phyloP scores from a whole-genome alignment of 1,140 invertebrate genomes.

The Drosophila ananassae region DNA sequence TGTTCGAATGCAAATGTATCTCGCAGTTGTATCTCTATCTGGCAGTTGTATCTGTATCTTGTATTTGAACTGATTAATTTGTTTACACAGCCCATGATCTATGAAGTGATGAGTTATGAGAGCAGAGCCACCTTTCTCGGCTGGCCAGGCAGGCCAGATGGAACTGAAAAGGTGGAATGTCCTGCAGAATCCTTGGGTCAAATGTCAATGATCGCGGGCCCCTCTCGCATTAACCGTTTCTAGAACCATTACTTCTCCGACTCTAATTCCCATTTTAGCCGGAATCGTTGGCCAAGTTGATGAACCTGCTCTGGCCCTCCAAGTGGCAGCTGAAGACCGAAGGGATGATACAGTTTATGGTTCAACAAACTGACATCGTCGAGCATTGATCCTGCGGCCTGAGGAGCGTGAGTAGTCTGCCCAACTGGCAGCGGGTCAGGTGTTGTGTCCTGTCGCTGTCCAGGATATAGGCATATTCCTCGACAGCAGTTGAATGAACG shows the following conservation, averaged over 20 bases:
- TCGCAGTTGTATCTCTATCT: conserved; percentile 53
- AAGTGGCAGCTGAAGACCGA: conserved; percentile 34
- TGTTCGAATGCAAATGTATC: conserved; percentile 61
- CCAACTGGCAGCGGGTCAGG: conserved; percentile 28
- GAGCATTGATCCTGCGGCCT: conserved; percentile 65
- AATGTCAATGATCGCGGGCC: conserved; percentile 4
- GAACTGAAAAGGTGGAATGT: too few species aligned
- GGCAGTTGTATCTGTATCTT: conserved; percentile 57
- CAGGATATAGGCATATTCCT: conserved; percentile 5
- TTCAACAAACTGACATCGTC: conserved; percentile 67
- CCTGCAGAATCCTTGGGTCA: conserved; percentile 29
- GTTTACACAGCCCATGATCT: conserved; percentile 57
- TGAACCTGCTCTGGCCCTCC: conserved; percentile 22
- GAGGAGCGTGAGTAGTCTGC: background rate
- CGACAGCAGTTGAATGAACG: conserved; percentile 52
- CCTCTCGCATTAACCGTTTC: background rate
- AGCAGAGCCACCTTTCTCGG: conserved; percentile 49
- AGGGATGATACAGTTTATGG: conserved; percentile 39
- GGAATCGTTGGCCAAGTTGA: background rate
- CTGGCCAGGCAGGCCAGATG: too few species aligned
- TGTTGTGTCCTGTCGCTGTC: conserved; percentile 18
- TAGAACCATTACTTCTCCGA: background rate
- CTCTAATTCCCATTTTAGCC: conserved; percentile 1
- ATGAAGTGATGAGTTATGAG: conserved; percentile 7
- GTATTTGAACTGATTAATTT: conserved; percentile 79